Conservation (phyloP, 2,113 vertebrate species). For the Esox niger region DNA sequence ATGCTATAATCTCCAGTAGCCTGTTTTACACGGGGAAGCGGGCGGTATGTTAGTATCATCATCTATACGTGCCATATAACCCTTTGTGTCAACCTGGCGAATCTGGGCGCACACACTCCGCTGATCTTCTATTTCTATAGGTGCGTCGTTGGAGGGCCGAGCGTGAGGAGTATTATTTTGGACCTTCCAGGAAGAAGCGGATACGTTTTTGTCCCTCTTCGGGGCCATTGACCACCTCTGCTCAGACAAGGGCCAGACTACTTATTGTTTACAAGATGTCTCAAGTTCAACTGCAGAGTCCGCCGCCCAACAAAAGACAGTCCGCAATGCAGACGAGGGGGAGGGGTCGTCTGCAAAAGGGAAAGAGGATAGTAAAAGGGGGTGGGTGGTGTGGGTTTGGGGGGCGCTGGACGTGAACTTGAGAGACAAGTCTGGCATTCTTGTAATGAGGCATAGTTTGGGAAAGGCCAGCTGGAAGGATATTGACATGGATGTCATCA, state of each 20-base stretch:
- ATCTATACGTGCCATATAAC: too few relatives aligned
- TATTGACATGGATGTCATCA: not conserved
- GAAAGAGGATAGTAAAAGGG: conserved; percentile 27
- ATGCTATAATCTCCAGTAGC: too few relatives aligned
- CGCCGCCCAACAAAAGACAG: conserved; percentile 54
- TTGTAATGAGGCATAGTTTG: conserved; percentile 44
- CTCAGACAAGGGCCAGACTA: conserved; percentile 76
- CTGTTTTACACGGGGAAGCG: too few relatives aligned
- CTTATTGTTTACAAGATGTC: conserved; percentile 77
- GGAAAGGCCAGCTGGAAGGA: conserved; percentile 19
- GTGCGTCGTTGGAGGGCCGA: conserved; percentile 35
- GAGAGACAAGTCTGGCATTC: conserved; percentile 52
- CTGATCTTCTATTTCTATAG: conserved; percentile 10
- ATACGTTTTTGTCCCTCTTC: conserved; percentile 17
- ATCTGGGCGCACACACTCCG: not conserved
- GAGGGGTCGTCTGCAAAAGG: conserved; percentile 37
- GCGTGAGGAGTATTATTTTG: conserved; percentile 28
- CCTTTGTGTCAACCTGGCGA: not conserved
- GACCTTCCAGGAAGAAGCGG: conserved; percentile 18
- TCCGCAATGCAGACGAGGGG: conserved; percentile 60
- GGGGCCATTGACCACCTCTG: conserved; percentile 44
- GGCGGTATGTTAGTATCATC: too few relatives aligned
- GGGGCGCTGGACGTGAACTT: conserved; percentile 51
- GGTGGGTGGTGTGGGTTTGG: conserved; percentile 20
- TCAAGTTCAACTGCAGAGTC: conserved; percentile 82